Conservation (phyloP, 1,140 invertebrate genomes). For the Monochamus saltuarius region DNA sequence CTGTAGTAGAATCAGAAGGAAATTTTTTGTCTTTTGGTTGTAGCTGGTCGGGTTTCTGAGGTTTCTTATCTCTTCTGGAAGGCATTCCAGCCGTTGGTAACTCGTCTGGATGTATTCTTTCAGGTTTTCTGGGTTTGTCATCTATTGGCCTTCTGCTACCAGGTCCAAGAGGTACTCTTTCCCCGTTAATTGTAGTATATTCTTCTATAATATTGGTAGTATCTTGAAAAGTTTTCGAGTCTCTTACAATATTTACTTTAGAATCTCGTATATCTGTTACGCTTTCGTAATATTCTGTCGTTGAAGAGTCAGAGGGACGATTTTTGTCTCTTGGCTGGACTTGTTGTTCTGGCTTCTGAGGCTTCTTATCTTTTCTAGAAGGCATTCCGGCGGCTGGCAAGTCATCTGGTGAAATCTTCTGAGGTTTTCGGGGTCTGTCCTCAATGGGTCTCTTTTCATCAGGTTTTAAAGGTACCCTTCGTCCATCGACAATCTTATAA, state of each 20-base stretch:
- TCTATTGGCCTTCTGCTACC: slow-evolving; percentile 41
- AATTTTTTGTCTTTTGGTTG: background rate
- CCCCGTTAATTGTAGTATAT: slow-evolving; percentile 14
- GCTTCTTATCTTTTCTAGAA: background rate
- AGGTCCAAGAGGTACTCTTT: slow-evolving; percentile 10
- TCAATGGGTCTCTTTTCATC: slow-evolving; percentile 3
- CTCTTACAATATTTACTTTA: slow-evolving; percentile 12
- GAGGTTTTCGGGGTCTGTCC: background rate
- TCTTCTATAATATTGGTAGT: slow-evolving; percentile 10
- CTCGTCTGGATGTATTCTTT: slow-evolving; percentile 11
- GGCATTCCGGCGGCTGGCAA: slow-evolving; percentile 1
- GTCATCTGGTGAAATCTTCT: background rate
- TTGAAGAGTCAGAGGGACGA: too few relatives aligned
- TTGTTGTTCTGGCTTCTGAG: too few relatives aligned
- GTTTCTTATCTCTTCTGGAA: background rate
- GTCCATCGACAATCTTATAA: slow-evolving; percentile 15
- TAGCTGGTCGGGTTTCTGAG: background rate
- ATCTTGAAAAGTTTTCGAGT: slow-evolving; percentile 19
- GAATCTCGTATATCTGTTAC: background rate
- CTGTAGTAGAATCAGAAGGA: background rate
- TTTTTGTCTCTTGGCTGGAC: background rate
- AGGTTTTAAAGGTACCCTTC: slow-evolving; percentile 12
- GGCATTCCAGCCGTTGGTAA: slow-evolving; percentile 13
- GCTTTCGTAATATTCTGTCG: background rate
- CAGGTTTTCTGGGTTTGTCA: slow-evolving; percentile 48